Evolutionary conservation across 2,797 vertebrate genomes (phyloP).

Genomic region (Centroberyx gerrardi): DNA sequence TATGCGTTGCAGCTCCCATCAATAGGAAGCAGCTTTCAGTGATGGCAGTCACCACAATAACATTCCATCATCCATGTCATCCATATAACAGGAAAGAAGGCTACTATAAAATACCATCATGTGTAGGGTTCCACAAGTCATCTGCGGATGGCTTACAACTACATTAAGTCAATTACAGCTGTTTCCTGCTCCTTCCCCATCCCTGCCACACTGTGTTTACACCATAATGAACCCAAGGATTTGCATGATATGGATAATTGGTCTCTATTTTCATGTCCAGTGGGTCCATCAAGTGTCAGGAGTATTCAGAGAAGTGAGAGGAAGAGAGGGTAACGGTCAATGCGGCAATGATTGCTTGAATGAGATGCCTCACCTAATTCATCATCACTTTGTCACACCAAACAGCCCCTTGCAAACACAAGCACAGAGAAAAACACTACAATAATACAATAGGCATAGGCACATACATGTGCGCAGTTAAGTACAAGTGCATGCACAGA

Average conservation of each 20-base stretch:
- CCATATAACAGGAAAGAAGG: slow-evolving; percentile 5
- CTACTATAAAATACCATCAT: not conserved
- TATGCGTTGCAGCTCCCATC: slow-evolving; percentile 25
- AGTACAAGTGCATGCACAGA: not conserved
- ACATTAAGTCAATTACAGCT: slow-evolving; percentile 23
- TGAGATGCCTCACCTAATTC: not conserved
- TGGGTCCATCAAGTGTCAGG: not conserved
- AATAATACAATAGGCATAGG: not conserved
- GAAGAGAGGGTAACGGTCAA: not conserved
- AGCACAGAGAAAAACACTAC: not conserved
- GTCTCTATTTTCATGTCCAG: slow-evolving; percentile 4
- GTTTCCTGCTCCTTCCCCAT: slow-evolving; percentile 37
- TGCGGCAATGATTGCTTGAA: slow-evolving; percentile 11
- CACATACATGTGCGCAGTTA: not conserved
- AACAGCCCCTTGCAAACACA: not conserved
- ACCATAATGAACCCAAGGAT: slow-evolving; percentile 3
- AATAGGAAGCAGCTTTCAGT: slow-evolving; percentile 50
- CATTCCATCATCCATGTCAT: not conserved
- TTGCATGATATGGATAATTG: slow-evolving; percentile 20
- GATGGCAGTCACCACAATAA: slow-evolving; percentile 1
- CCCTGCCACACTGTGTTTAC: slow-evolving; percentile 10
- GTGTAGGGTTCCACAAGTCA: slow-evolving; percentile 1
- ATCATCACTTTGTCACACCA: not conserved
- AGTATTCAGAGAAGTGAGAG: not conserved
- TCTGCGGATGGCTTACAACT: slow-evolving; percentile 22